A percentile compares a stretch with the other conserved stretches of the same genome.
Evolutionary conservation across 2,113 vertebrate genomes (phyloP).

Genomic region (Mustela nigripes): DNA sequence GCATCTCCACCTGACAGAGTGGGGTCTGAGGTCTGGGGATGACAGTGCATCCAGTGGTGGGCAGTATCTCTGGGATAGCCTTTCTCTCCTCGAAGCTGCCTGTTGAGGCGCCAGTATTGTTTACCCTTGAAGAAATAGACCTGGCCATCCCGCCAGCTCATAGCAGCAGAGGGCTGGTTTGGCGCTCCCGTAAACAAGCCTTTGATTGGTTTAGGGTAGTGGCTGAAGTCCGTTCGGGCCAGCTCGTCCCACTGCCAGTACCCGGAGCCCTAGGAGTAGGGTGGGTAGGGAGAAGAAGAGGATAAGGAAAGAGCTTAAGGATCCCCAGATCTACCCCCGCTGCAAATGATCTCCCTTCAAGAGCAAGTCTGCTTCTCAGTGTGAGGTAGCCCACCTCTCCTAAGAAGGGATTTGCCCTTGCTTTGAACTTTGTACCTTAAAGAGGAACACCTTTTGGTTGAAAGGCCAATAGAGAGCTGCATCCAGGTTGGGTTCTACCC

Average conservation of each 20-base stretch:
- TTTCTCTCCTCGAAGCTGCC: conserved; percentile 87
- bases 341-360: background rate
- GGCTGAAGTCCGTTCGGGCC: conserved; percentile 84
- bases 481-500: conserved; percentile 89
- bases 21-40: background rate
- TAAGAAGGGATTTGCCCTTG: background rate
- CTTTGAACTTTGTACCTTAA: conserved; percentile 90
- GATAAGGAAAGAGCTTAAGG: background rate
- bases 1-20: background rate
- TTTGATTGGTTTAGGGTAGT: conserved; percentile 91
- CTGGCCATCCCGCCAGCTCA: conserved; percentile 92
- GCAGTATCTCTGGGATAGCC: conserved; percentile 91
- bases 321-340: background rate
- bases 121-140: conserved; percentile 93
- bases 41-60: conserved; percentile 92
- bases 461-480: conserved; percentile 92
- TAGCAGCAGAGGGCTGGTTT: conserved; percentile 87
- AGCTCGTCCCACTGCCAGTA: conserved; percentile 95
- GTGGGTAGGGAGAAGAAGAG: background rate
- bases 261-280: conserved; percentile 76
- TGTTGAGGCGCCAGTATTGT: conserved; percentile 91
- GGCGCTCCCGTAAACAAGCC: conserved; percentile 90
- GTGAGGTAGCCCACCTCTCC: background rate
- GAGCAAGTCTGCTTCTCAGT: background rate
- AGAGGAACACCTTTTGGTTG: conserved; percentile 93